Evolutionary conservation across 2,797 vertebrate genomes (phyloP).

Genomic region (Parotocinclus haroldoi): DNA sequence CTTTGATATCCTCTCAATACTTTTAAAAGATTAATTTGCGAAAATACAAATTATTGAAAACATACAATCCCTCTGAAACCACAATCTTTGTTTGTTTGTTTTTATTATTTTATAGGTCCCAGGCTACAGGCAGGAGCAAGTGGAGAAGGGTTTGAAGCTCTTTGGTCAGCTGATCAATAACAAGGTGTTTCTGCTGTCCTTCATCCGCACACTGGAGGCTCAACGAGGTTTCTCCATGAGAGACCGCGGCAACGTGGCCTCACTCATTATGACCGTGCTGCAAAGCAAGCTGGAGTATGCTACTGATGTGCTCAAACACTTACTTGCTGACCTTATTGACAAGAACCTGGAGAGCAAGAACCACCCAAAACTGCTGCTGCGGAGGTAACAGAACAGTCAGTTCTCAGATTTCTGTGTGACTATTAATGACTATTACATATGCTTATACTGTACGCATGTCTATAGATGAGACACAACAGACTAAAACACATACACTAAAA

Average conservation of each 20-base stretch:
- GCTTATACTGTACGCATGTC: too few species aligned
- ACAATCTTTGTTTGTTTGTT: background rate
- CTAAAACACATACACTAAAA: too few species aligned
- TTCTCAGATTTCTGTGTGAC: too few species aligned
- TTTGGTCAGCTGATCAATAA: slow-evolving; percentile 99
- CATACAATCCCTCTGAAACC: too few species aligned
- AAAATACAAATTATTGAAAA: too few species aligned
- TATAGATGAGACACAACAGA: too few species aligned
- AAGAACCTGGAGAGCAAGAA: slow-evolving; percentile 99
- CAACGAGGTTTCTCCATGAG: slow-evolving; percentile 98
- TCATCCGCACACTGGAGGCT: slow-evolving; percentile 93
- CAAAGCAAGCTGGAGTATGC: slow-evolving; percentile 97
- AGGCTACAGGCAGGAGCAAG: slow-evolving; percentile 91
- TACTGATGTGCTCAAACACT: slow-evolving; percentile 94
- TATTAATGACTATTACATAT: too few species aligned
- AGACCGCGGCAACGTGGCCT: slow-evolving; percentile 94
- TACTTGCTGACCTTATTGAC: slow-evolving; percentile 95
- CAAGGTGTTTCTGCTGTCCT: slow-evolving; percentile 93
- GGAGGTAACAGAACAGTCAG: slow-evolving; percentile 71
- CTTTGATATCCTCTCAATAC: too few species aligned
- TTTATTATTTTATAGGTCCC: slow-evolving; percentile 77
- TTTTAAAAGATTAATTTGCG: too few species aligned
- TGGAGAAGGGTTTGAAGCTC: slow-evolving; percentile 92
- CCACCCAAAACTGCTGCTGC: slow-evolving; percentile 91
- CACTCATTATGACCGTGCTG: slow-evolving; percentile 93